Percentiles rank a stretch among this genome's conserved stretches.
phyloP scores from a whole-genome alignment of 2,888 invertebrate species.

The Empis stercorea region DNA sequence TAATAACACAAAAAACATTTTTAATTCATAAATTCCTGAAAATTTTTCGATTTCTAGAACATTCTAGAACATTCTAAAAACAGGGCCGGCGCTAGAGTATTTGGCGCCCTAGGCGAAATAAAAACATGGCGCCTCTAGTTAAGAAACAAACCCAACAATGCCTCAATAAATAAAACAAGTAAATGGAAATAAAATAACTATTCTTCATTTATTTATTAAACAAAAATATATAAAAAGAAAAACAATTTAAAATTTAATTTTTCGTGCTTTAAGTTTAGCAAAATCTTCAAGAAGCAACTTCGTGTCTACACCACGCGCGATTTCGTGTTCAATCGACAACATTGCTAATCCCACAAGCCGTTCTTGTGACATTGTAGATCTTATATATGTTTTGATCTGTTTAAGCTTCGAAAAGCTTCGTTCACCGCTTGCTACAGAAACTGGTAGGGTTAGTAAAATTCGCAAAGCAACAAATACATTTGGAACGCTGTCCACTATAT shows the following conservation, averaged over 20 bases:
- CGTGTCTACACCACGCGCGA: background rate
- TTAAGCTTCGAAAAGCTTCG: conserved; percentile 6
- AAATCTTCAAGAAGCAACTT: background rate
- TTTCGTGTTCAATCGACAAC: conserved; percentile 20
- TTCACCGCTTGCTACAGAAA: conserved; percentile 4
- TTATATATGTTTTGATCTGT: conserved; percentile 17
- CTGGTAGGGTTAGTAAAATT: conserved; percentile 7
- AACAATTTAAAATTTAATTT: background rate
- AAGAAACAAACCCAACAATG: background rate
- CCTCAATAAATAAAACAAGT: background rate
- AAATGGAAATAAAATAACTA: background rate
- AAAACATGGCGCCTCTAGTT: background rate
- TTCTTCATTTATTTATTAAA: background rate
- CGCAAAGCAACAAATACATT: conserved; percentile 1
- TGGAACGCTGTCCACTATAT: background rate
- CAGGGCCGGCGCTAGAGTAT: background rate
- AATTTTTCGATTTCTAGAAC: too few relatives aligned
- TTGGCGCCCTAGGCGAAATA: background rate
- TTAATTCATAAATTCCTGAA: too few relatives aligned
- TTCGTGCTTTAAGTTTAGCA: background rate
- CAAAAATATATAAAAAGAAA: background rate
- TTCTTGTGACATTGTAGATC: conserved; percentile 16
- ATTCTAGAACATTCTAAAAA: too few relatives aligned
- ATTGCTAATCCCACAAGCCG: conserved; percentile 17
- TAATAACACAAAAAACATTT: too few relatives aligned